phyloP scores from a whole-genome alignment of 2,113 vertebrate genomes.

The Mustelus asterias region DNA sequence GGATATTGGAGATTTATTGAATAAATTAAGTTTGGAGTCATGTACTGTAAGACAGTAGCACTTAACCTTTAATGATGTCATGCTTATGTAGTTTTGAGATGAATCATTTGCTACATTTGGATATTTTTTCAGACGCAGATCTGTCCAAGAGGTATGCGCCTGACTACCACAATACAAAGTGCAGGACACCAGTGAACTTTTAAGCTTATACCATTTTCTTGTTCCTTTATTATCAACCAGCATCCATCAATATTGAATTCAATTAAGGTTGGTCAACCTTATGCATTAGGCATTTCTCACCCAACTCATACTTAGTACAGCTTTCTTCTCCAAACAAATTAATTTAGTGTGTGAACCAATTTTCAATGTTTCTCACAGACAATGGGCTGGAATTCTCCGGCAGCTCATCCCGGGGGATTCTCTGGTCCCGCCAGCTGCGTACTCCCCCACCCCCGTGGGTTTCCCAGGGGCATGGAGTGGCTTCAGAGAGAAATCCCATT shows the following conservation, averaged over 20 bases:
- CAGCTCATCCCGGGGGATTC: too few species aligned
- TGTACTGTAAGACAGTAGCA: not conserved
- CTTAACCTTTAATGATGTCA: slow-evolving; percentile 4
- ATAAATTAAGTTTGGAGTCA: slow-evolving; percentile 26
- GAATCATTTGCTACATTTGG: slow-evolving; percentile 24
- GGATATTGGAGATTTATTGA: not conserved
- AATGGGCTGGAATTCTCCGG: too few species aligned
- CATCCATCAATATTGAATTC: not conserved
- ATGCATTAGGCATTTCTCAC: not conserved
- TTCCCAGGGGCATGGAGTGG: too few species aligned
- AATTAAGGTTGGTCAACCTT: not conserved
- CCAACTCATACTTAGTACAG: not conserved
- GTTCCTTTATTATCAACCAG: not conserved
- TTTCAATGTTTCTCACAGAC: not conserved
- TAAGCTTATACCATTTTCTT: not conserved
- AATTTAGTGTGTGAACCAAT: not conserved
- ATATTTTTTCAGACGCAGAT: not conserved
- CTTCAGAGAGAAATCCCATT: too few species aligned
- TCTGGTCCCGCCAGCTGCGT: too few species aligned
- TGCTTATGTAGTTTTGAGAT: not conserved
- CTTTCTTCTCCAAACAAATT: not conserved
- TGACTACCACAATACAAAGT: not conserved
- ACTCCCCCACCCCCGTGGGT: too few species aligned
- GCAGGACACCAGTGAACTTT: not conserved
- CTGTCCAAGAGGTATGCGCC: not conserved